Percentiles rank a stretch among this genome's conserved stretches.
Evolutionary conservation across 2,888 invertebrate genomes (phyloP).

Genomic region (Lepidocyrtinus sp.): DNA sequence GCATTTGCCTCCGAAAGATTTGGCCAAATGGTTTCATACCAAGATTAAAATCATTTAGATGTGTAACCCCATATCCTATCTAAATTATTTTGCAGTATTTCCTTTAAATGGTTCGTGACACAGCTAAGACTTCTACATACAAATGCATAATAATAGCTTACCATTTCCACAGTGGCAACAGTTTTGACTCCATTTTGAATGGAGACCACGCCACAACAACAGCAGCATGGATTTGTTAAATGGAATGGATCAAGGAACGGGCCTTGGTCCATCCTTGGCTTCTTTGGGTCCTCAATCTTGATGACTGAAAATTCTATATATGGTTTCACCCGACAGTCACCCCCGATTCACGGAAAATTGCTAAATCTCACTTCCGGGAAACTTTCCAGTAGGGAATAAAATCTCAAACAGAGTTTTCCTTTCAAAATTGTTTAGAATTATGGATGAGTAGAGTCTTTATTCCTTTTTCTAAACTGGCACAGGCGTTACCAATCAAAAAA

Average conservation of each 20-base stretch:
- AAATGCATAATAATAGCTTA: constrained; percentile 39
- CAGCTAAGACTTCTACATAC: not conserved
- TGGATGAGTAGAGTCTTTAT: too few species aligned
- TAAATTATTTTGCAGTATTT: too few species aligned
- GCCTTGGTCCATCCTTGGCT: constrained; percentile 64
- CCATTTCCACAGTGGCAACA: constrained; percentile 68
- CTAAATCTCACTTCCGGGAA: not conserved
- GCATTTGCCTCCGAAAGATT: too few species aligned
- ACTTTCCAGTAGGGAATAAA: too few species aligned
- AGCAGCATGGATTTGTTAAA: constrained; percentile 69
- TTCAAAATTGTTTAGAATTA: not conserved
- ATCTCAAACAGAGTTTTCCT: not conserved
- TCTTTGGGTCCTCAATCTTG: constrained; percentile 62
- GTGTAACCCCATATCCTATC: too few species aligned
- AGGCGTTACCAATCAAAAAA: too few species aligned
- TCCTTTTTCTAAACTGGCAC: too few species aligned
- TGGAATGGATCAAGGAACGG: constrained; percentile 70
- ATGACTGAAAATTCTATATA: constrained; percentile 24
- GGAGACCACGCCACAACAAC: constrained; percentile 68
- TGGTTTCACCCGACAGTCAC: not conserved
- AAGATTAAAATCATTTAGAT: too few species aligned
- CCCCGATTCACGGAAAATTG: not conserved
- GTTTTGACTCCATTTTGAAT: constrained; percentile 69
- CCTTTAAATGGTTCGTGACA: too few species aligned
- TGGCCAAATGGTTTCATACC: too few species aligned